These are phyloP conservation scores for Drosophila affinis DNA, from an alignment of 2,888 invertebrate species.

Conservation along the genomic window DNA sequence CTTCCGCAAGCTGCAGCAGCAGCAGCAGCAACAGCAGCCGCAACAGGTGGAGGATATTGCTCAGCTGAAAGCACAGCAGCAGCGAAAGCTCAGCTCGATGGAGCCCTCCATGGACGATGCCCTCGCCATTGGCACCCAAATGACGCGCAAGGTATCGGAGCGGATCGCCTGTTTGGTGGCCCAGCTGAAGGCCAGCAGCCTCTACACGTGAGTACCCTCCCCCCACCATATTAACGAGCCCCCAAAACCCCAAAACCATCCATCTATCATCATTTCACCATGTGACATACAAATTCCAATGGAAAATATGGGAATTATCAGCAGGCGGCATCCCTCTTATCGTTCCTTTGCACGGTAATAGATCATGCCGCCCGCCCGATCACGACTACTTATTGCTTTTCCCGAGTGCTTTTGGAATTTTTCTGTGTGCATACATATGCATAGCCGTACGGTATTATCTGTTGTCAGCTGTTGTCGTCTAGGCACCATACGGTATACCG, in stretches of 20 bases:
- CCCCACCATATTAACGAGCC: neutral
- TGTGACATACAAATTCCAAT: neutral
- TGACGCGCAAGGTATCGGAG: slow-evolving; percentile 74
- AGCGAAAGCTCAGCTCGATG: slow-evolving; percentile 69
- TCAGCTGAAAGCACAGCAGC: slow-evolving; percentile 53
- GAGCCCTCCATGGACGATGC: slow-evolving; percentile 76
- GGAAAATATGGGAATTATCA: neutral
- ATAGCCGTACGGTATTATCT: neutral
- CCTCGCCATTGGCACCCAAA: slow-evolving; percentile 80
- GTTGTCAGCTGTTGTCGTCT: neutral
- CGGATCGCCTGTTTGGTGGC: slow-evolving; percentile 62
- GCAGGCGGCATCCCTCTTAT: neutral
- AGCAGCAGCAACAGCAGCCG: slow-evolving; percentile 36
- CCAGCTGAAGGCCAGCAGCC: slow-evolving; percentile 74
- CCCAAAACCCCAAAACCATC: neutral
- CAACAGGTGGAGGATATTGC: slow-evolving; percentile 29
- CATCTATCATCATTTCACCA: slow-evolving; percentile 1
- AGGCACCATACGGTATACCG: neutral
- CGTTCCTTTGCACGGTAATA: neutral
- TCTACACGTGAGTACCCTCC: slow-evolving; percentile 80
- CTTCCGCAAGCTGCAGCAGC: slow-evolving; percentile 58
- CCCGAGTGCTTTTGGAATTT: neutral
- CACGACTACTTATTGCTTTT: neutral
- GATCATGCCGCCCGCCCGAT: neutral
- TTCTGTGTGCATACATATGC: neutral